Percentiles rank a stretch among this genome's conserved stretches.
Evolutionary conservation across 2,113 vertebrate species (phyloP).

Genomic region (Poeciliopsis occidentalis): DNA sequence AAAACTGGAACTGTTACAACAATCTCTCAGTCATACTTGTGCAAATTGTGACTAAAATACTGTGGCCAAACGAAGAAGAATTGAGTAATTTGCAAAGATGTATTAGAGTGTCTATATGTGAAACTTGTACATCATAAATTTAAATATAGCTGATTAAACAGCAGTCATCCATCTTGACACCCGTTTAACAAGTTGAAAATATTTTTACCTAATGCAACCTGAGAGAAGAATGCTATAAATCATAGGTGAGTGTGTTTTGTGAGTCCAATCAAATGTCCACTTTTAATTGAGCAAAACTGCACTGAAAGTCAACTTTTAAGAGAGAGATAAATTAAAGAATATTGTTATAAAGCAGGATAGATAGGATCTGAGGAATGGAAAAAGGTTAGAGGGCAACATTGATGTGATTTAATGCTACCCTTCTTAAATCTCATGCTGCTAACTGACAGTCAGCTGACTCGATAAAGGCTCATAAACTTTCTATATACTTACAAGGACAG

Average conservation of each 20-base stretch:
- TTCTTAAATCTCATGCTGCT: background rate
- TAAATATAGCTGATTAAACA: background rate
- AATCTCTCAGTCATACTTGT: background rate
- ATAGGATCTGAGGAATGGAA: background rate
- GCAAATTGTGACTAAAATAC: background rate
- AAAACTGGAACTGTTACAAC: background rate
- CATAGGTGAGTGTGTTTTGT: background rate
- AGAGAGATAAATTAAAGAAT: background rate
- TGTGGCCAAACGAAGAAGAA: background rate
- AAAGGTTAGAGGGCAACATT: background rate
- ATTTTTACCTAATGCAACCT: background rate
- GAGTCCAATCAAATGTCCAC: background rate
- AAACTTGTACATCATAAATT: background rate
- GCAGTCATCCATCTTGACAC: background rate
- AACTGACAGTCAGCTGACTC: background rate
- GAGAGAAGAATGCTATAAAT: background rate
- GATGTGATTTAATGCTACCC: background rate
- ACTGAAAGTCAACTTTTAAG: too few relatives aligned
- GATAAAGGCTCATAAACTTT: background rate
- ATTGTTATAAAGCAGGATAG: background rate
- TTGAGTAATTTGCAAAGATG: background rate
- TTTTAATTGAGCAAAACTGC: background rate
- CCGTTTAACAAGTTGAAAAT: background rate
- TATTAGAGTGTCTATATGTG: background rate
- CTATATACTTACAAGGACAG: background rate